Evolutionary conservation across 2,113 vertebrate species (phyloP).

Genomic region (Hirundichthys speculiger): DNA sequence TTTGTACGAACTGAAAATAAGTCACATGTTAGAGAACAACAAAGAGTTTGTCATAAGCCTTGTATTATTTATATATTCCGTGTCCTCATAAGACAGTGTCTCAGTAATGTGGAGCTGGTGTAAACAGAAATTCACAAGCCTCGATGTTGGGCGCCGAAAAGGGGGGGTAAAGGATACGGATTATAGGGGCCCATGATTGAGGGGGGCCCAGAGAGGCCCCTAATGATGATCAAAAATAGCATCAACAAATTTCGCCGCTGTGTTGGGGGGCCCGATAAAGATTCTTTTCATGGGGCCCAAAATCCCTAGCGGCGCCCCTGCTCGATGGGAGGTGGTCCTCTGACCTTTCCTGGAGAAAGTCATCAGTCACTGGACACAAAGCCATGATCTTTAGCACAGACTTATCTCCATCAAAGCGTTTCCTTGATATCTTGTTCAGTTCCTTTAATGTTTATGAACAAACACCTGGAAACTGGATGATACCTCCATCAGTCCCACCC

Average conservation of each 20-base stretch:
- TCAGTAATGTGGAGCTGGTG: slow-evolving; percentile 1
- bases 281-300: too few species aligned
- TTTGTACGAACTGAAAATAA: slow-evolving; percentile 23
- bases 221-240: too few species aligned
- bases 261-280: too few species aligned
- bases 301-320: too few species aligned
- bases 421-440: neutral
- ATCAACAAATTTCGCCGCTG: too few species aligned
- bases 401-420: neutral
- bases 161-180: too few species aligned
- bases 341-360: neutral
- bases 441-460: neutral
- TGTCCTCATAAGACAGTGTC: neutral
- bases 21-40: slow-evolving; percentile 4
- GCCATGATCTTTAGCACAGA: neutral
- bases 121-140: neutral
- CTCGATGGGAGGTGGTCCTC: too few species aligned
- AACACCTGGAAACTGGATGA: too few species aligned
- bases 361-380: neutral
- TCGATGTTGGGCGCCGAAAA: too few species aligned
- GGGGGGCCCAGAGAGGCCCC: too few species aligned
- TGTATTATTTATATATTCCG: slow-evolving; percentile 17
- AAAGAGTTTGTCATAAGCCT: neutral
- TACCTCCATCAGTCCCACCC: too few species aligned
- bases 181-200: too few species aligned